Evolutionary conservation across 2,113 vertebrate genomes (phyloP), one percentile per base, ranked within the genome.

Genomic region (Actinemys pallida): DNA sequence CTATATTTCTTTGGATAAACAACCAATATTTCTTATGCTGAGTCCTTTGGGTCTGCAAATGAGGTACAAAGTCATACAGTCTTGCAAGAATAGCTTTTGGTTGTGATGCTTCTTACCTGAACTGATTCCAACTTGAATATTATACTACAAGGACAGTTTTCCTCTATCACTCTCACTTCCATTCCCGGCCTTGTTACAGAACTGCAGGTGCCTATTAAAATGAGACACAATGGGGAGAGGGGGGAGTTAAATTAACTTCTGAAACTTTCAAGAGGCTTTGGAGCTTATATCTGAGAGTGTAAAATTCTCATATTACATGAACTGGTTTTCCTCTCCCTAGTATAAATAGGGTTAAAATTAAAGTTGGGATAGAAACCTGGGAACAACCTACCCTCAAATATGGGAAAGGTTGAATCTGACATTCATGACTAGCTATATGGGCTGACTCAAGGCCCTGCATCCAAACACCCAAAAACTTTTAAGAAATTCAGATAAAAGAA

Each of bases 381-480:
- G 35, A 72, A 59, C 10, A 59, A 59, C 27, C 57, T 29, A 59
- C 24, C 22, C 22, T 7, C 49, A 69, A 8, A 8, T 2, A 50
- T 24, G 81, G 19, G 59, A 2, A 4, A 92, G 14, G 4, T 2
- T 90, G 7, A 90, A 2, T 47, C 3, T 50, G 25, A 53, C 45
- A 93, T 2, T 35, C 0, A 6, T 79, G n/a, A 90, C 78, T 84
- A 4, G 4, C 16, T 80, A 81, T 2, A 16, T 4, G 5, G 2
- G 1, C 31, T 86, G 2, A 6, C 6, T 10, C 8, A 39, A 90
- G 81, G 25, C 1, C 0, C 0, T 24, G 6, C 87, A 24, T 56
- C 42, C 80, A 76, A 82, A 91, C 90, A 6, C 42, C 4, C 84
- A 8, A 50, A 24, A 59, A 27, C 59, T 35, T 3, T 0, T 1